Base-by-base conservation (phyloP, 2,113 vertebrate genomes). In the Orthochromis malagaraziensis region DNA sequence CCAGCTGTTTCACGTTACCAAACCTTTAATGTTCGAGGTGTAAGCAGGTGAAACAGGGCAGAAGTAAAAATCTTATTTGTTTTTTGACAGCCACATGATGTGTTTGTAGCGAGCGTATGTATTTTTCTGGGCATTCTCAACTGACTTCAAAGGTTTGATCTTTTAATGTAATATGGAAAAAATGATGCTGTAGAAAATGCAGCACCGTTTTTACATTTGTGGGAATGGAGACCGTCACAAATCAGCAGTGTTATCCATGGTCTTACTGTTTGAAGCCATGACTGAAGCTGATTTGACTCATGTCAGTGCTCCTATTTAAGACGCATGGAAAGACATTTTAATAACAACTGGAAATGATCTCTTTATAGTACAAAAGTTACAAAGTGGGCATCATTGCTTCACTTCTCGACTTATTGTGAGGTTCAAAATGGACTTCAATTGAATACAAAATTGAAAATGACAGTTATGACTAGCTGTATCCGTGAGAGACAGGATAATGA, bases 401-500 rank as follows among this genome's bases (percentile, higher is more conserved):
- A 29, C 70, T 47, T 19, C 14, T 75, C 9, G 9, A 29, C 24
- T 29, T 10, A 12, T 47, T 75, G 3, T 75, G 14, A 47, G 24
- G 14, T 49, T 49, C 0, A 19, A 75, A 75, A 31, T 19, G 26
- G 24, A 21, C 40, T 58, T 7, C 17, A 47, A 12, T 81, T 13
- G 24, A 83, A 49, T 33, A 12, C 31, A 53, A 60, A 45, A 9
- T 77, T 82, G 60, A 70, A 70, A 70, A 70, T 42, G 13, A 45
- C 65, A 26, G 38, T 26, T 73, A 24, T 1, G 38, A 21, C 0
- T 2, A 73, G 68, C 26, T 77, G 10, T 29, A 29, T 45, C 42
- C 0, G 0, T 77, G 40, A 49, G 24, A 7, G 42, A 77, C 26
- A 19, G 42, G 70, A 49, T 49, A 77, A 77, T 0, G 0, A 47